Evolutionary conservation across 2,888 invertebrate genomes (phyloP).

Genomic region (Oscheius onirici): DNA sequence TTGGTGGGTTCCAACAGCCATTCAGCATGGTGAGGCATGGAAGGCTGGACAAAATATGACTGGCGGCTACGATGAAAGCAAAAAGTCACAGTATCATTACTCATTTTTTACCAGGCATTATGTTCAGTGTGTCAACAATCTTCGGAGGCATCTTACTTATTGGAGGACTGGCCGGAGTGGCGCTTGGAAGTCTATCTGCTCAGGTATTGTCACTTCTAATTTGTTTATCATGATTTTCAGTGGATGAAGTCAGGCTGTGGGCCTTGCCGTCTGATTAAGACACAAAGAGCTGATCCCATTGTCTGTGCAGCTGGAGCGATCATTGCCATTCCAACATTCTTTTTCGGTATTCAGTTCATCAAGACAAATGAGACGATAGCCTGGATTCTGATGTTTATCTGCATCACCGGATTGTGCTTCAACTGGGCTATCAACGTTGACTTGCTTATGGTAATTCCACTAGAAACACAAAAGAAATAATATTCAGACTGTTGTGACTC

Average conservation of each 20-base stretch:
- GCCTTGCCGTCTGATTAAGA: conserved; percentile 47
- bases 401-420: conserved; percentile 82
- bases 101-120: background rate
- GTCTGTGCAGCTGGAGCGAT: conserved; percentile 91
- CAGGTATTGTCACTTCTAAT: conserved; percentile 36
- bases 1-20: conserved; percentile 77
- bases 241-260: conserved; percentile 39
- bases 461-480: conserved; percentile 42
- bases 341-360: conserved; percentile 82
- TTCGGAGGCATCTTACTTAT: conserved; percentile 94
- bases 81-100: conserved; percentile 11
- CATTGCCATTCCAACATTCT: conserved; percentile 86
- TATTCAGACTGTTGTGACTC: conserved; percentile 95
- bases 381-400: conserved; percentile 73
- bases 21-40: conserved; percentile 53
- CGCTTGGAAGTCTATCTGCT: conserved; percentile 84
- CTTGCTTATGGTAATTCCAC: conserved; percentile 76
- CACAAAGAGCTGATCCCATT: conserved; percentile 73
- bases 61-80: background rate
- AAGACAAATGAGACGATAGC: conserved; percentile 69
- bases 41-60: background rate
- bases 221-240: background rate
- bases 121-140: conserved; percentile 77
- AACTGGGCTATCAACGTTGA: conserved; percentile 99
- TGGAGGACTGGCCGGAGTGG: conserved; percentile 91